Evolutionary conservation across 2,888 invertebrate species (phyloP).

Genomic region (Tenodera sinensis): DNA sequence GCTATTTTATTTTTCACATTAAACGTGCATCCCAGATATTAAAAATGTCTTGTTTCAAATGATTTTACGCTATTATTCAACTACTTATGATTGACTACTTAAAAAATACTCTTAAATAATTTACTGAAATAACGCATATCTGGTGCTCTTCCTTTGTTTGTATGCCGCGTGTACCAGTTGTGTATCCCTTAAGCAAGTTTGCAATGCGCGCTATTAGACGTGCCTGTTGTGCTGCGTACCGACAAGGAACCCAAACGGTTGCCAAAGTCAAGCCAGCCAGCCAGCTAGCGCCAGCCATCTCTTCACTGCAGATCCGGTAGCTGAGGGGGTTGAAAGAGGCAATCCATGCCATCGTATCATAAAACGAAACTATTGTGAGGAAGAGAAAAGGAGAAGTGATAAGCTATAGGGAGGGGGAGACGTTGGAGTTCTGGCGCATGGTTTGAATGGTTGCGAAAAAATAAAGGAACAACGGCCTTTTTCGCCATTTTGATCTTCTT

Average conservation of each 20-base stretch:
- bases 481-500: slow-evolving; percentile 1
- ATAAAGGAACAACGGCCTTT: neutral
- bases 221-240: neutral
- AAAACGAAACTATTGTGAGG: too few species aligned
- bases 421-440: neutral
- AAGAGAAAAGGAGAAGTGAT: neutral
- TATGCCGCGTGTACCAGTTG: too few species aligned
- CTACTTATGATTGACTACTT: too few species aligned
- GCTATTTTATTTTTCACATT: too few species aligned
- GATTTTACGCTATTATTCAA: too few species aligned
- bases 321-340: neutral
- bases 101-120: too few species aligned
- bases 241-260: neutral
- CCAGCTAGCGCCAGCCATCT: neutral
- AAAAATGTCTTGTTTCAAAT: too few species aligned
- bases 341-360: neutral
- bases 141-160: too few species aligned
- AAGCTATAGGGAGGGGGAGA: neutral
- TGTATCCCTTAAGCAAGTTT: too few species aligned
- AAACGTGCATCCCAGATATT: too few species aligned
- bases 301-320: neutral
- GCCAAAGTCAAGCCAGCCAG: neutral
- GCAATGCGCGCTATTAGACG: too few species aligned
- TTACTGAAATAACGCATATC: too few species aligned
- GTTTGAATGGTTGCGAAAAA: neutral